phyloP scores from a whole-genome alignment of 2,888 invertebrate genomes.

The Muscina levida region DNA sequence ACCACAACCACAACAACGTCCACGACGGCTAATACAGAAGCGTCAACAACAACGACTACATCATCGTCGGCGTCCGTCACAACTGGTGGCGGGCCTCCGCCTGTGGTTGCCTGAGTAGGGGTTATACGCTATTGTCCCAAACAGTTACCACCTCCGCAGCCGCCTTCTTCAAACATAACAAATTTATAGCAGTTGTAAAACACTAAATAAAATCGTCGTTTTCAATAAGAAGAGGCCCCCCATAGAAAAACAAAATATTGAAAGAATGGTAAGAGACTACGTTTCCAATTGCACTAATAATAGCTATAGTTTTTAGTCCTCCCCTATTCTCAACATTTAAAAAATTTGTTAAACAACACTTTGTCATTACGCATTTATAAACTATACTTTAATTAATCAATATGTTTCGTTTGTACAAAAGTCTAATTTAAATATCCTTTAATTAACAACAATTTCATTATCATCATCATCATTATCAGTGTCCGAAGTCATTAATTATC shows the following conservation, averaged over 20 bases:
- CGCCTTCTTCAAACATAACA: conserved; percentile 69
- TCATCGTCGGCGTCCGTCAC: conserved; percentile 47
- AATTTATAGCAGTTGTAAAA: conserved; percentile 73
- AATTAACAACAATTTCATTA: too few relatives aligned
- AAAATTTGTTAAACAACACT: too few relatives aligned
- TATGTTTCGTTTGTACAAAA: too few relatives aligned
- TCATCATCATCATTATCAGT: too few relatives aligned
- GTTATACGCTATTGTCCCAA: conserved; percentile 77
- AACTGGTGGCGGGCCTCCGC: conserved; percentile 70
- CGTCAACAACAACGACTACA: conserved; percentile 50
- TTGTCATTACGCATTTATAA: too few relatives aligned
- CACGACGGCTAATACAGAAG: conserved; percentile 44
- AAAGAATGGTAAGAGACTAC: conserved; percentile 1
- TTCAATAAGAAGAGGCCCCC: conserved; percentile 11
- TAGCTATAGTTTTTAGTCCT: neutral
- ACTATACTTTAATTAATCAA: too few relatives aligned
- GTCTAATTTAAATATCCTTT: too few relatives aligned
- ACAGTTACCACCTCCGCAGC: conserved; percentile 60
- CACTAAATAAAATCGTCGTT: conserved; percentile 9
- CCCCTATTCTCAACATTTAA: too few relatives aligned
- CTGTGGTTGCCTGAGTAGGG: conserved; percentile 78
- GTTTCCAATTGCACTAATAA: conserved; percentile 1
- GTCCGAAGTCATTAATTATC: too few relatives aligned
- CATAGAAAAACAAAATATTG: neutral
- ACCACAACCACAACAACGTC: conserved; percentile 49